Evolutionary conservation across 2,797 vertebrate species (phyloP), one percentile per base, ranked within the genome.

Genomic region (Hoplostethus mediterraneus): DNA sequence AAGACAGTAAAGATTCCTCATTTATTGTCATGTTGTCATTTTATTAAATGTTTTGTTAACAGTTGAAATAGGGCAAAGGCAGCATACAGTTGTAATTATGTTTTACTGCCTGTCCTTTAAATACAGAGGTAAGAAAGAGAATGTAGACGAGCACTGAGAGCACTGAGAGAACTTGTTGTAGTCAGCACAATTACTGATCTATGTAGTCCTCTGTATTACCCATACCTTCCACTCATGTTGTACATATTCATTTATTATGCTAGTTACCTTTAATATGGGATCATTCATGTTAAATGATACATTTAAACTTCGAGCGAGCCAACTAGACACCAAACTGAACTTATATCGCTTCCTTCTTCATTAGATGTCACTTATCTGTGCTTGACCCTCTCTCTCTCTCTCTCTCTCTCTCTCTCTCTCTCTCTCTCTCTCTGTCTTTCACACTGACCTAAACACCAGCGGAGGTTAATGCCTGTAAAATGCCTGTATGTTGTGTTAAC

Each of bases 371-470:
- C 25, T 31, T 57, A 2, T 49, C 10, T 25, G 5, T 6, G n/a
- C 16, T 57, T 62, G 67, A 84, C 64, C 40, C 75, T 81, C 60
- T 9, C 1, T 21, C 21, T 21, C 21, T 21, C 21, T 21, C 21
- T 21, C 21, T 21, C 21, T 21, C 21, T 21, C 21, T 21, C 21
- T 21, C 21, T 21, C 21, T 21, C 21, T 21, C 21, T 21, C 21
- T 21, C 21, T 21, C 21, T 21, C 21, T 21, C 21, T 21, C 21
- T 21, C 21, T 21, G 1, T 21, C 21, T 21, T 21, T 21, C 21
- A 21, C 21, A 21, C 21, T 21, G 21, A 21, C 21, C 21, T 21
- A 21, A 21, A 21, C 21, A 21, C 21, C 21, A 21, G 21, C 1
- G 21, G 21, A 21, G 21, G 21, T 21, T 21, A 21, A 21, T 21